These are phyloP conservation scores for Dermatemys mawii DNA, from an alignment of 2,113 vertebrate species.

Conservation along the genomic window DNA sequence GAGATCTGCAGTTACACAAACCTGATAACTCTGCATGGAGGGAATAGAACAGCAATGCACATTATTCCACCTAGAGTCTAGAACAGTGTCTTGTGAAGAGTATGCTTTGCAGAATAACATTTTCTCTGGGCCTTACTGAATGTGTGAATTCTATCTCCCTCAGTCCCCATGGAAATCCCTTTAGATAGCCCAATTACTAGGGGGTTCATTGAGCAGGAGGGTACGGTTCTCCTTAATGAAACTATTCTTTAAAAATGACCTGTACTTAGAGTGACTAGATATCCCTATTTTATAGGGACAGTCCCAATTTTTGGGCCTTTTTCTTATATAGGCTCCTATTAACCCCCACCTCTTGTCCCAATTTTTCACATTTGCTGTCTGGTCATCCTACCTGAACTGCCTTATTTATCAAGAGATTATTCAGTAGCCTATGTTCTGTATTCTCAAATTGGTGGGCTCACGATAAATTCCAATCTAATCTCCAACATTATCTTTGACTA, in stretches of 20 bases:
- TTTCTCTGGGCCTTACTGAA: background rate
- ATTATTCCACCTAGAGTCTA: background rate
- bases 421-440: background rate
- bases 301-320: no score
- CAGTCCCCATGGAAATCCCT: background rate
- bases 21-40: background rate
- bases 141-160: background rate
- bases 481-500: background rate
- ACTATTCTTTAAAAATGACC: background rate
- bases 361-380: no score
- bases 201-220: background rate
- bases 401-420: background rate
- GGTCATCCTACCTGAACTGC: accelerated
- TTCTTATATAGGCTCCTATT: no score
- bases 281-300: no score
- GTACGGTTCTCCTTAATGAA: background rate
- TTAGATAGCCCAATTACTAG: background rate
- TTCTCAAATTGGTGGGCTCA: background rate
- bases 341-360: no score
- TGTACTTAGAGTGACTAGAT: no score
- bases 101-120: background rate
- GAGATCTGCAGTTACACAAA: background rate
- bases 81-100: background rate
- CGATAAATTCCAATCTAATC: background rate
- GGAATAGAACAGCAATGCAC: background rate